These are phyloP conservation scores for Steromphala cineraria DNA, from an alignment of 2,888 invertebrate species.

Conservation along the genomic window DNA sequence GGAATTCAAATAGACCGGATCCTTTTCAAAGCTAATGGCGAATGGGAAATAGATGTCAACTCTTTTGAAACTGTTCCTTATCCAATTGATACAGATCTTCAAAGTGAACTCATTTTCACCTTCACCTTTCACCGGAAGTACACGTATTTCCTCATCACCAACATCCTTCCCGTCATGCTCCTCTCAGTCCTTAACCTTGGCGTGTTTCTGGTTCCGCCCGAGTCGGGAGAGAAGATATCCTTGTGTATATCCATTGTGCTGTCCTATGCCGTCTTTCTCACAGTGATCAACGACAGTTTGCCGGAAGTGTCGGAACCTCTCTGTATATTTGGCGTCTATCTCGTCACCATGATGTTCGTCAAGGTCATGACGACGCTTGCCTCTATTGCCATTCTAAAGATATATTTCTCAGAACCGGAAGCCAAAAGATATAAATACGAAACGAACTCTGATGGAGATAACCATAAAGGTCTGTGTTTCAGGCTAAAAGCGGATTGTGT, in stretches of 20 bases:
- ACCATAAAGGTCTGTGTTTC: no score
- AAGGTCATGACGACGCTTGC: neutral
- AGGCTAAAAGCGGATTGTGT: no score
- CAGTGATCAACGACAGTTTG: constrained; percentile 18
- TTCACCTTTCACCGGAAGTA: neutral
- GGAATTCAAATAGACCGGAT: neutral
- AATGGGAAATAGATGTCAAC: neutral
- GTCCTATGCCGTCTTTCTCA: constrained; percentile 23
- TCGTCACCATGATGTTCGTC: constrained; percentile 18
- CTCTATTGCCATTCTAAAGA: neutral
- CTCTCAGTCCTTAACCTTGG: constrained; percentile 24
- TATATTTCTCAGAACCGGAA: neutral
- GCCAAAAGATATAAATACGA: no score
- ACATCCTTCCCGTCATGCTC: constrained; percentile 26
- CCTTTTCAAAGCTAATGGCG: neutral
- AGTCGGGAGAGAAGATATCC: constrained; percentile 28
- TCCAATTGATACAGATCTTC: neutral
- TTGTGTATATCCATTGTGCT: constrained; percentile 26
- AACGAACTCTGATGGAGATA: no score
- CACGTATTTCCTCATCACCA: constrained; percentile 17
- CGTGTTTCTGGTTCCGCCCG: constrained; percentile 27
- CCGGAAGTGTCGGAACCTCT: constrained; percentile 25
- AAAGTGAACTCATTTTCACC: neutral
- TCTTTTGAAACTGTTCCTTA: neutral
- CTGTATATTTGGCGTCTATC: constrained; percentile 16